These are phyloP conservation scores for Lipophrys pholis DNA, from an alignment of 2,113 vertebrate species.

Conservation along the genomic window DNA sequence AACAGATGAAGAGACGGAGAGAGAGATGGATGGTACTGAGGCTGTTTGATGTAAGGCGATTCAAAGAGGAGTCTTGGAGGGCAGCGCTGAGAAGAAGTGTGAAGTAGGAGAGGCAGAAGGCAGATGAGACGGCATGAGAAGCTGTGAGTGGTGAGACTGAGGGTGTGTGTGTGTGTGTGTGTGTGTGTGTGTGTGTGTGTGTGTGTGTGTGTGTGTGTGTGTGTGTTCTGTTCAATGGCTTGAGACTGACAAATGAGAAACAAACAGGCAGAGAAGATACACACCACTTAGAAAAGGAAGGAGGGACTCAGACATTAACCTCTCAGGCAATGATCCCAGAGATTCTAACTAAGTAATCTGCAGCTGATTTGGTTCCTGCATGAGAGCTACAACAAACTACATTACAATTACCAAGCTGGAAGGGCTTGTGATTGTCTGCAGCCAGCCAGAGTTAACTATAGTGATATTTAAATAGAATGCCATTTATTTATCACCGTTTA, in stretches of 20 bases:
- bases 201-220: background rate
- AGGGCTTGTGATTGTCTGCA: too few relatives aligned
- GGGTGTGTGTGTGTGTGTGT: too few relatives aligned
- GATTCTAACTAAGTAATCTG: background rate
- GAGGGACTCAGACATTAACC: background rate
- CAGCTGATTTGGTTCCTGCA: background rate
- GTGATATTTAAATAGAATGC: too few relatives aligned
- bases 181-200: background rate
- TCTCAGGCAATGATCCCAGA: background rate
- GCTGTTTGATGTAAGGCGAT: conserved; percentile 41
- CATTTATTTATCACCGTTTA: too few relatives aligned
- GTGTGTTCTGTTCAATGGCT: background rate
- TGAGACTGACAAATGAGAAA: conserved; percentile 10
- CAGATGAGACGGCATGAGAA: conserved; percentile 23
- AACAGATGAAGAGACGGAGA: conserved; percentile 22
- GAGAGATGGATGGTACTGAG: conserved; percentile 25
- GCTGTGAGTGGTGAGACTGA: background rate
- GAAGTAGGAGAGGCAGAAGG: conserved; percentile 17
- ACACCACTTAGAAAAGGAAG: background rate
- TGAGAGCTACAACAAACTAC: too few relatives aligned
- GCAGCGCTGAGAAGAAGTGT: conserved; percentile 25
- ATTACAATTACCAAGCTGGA: too few relatives aligned
- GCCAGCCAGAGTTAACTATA: too few relatives aligned
- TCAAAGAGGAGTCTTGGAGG: conserved; percentile 46
- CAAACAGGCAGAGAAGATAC: background rate